phyloP scores from a whole-genome alignment of 2,797 vertebrate genomes.

The Mus caroli region DNA sequence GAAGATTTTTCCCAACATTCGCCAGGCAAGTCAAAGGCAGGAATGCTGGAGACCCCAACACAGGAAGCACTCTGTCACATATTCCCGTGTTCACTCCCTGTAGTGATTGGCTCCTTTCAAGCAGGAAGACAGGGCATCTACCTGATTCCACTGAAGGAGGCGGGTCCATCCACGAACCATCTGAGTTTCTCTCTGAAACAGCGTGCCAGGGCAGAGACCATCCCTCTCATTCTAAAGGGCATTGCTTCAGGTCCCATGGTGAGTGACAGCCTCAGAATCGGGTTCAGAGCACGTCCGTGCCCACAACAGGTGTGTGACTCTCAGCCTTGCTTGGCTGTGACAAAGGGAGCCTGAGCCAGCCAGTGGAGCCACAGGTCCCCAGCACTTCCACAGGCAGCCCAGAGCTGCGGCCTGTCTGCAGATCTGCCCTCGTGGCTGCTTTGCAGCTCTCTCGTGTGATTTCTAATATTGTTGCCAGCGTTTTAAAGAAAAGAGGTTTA shows the following conservation, averaged over 20 bases:
- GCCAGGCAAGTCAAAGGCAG: neutral
- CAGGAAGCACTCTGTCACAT: neutral
- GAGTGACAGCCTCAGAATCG: neutral
- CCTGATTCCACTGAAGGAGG: neutral
- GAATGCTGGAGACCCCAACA: neutral
- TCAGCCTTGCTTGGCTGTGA: neutral
- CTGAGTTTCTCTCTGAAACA: neutral
- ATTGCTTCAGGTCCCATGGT: neutral
- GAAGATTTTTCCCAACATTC: neutral
- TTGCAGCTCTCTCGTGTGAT: neutral
- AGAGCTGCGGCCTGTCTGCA: neutral
- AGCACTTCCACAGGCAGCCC: neutral
- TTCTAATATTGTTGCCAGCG: neutral
- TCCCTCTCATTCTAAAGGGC: neutral
- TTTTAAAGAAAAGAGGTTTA: slow-evolving; percentile 11
- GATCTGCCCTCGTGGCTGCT: neutral
- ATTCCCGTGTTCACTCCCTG: neutral
- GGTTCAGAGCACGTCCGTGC: neutral
- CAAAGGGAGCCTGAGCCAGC: neutral
- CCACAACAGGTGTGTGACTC: neutral
- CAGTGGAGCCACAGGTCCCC: neutral
- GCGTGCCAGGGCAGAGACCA: neutral
- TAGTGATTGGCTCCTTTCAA: slow-evolving; percentile 25
- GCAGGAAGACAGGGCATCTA: neutral
- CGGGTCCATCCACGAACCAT: neutral